Evolutionary conservation across 2,888 invertebrate species (phyloP), one percentile per base, ranked within the genome.

Genomic region (Trachelus stipa): DNA sequence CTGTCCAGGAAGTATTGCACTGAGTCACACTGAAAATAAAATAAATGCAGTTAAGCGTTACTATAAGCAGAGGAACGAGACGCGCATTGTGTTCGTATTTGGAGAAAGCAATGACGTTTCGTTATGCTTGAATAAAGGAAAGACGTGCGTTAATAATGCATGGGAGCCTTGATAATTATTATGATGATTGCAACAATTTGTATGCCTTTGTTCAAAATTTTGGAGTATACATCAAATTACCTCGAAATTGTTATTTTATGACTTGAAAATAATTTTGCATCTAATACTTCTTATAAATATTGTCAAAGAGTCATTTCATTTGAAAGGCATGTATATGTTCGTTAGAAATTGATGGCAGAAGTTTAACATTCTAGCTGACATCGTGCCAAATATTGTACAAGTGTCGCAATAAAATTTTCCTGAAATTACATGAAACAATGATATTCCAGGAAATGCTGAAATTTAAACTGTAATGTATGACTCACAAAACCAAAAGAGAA

Each of bases 1-100:
- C 97, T 96, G 89, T 98, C 97, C 92, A 99, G 95, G 93, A 99
- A 99, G 92, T 99, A 99, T 92, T 97, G 97, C 87, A 99, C 97
- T 75, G 98, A 98, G 92, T 99, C 99, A 91, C 96, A 97, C 98
- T 98, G 95, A 84, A 96, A 92, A 77, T 79, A 80, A 86, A 86
- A 94, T 87, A 86, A 85, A 84, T 75, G 35, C 34, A 56, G 33
- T 76, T 71, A 78, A 31, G 40, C 35, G 12, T 31, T 68, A 56
- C 30, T 56, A 35, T n/a, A 23, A 15, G 71, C 30, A 71, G 68
- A 34, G 31, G 30, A 73, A 77, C 15, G 33, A 77, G 34, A 34
- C 34, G 34, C 34, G 71, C 71, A 71, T 71, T 71, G 71, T 71
- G 33, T 12, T 71, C 71, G 34, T 69, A 73, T 40, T 79, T 33